Evolutionary conservation across 2,797 vertebrate species (phyloP).

Genomic region (Danio albolineatus): DNA sequence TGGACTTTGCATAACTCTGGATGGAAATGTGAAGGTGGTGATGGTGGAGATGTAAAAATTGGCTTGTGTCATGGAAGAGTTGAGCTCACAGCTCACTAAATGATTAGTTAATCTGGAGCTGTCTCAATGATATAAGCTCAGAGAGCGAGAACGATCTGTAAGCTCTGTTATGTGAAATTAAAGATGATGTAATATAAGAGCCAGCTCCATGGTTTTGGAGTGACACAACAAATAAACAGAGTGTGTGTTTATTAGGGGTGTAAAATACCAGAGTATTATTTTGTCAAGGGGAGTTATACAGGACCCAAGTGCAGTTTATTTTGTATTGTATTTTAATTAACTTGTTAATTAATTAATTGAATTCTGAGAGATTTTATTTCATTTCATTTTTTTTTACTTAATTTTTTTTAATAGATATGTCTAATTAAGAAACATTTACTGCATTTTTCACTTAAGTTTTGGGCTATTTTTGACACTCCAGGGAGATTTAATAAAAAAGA

Average conservation of each 20-base stretch:
- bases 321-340: too few relatives aligned
- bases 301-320: too few relatives aligned
- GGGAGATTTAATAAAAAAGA: too few relatives aligned
- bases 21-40: constrained; percentile 56
- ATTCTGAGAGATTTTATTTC: too few relatives aligned
- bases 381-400: too few relatives aligned
- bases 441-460: too few relatives aligned
- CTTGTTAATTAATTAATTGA: too few relatives aligned
- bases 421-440: too few relatives aligned
- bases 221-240: constrained; percentile 81
- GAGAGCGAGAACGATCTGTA: constrained; percentile 50
- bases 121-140: constrained; percentile 25
- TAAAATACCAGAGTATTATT: too few relatives aligned
- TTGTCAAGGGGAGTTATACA: too few relatives aligned
- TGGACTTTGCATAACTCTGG: constrained; percentile 46
- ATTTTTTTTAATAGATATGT: too few relatives aligned
- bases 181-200: constrained; percentile 71
- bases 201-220: constrained; percentile 80
- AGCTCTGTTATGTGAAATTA: constrained; percentile 67
- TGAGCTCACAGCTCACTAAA: constrained; percentile 74
- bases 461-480: too few relatives aligned
- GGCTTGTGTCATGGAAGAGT: constrained; percentile 73
- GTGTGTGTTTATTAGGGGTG: constrained; percentile 40
- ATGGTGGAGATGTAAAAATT: constrained; percentile 70
- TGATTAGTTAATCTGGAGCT: constrained; percentile 71